These are phyloP conservation scores for Oreonectes daqikongensis DNA, from an alignment of 2,797 vertebrate genomes.

Conservation along the genomic window DNA sequence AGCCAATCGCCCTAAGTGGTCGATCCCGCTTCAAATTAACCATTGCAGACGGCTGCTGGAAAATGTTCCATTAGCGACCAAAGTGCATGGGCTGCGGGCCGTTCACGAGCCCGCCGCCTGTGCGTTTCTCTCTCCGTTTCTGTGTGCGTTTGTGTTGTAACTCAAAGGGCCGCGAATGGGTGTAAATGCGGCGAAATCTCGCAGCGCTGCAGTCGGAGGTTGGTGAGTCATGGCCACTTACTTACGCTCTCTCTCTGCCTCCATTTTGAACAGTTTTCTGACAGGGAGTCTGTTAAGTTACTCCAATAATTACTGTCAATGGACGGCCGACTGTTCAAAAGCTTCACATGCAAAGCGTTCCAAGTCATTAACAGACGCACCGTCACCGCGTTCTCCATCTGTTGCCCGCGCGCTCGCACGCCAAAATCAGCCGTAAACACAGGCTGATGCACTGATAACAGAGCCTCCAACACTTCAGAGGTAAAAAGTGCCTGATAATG, in stretches of 20 bases:
- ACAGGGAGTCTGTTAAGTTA: slow-evolving; percentile 47
- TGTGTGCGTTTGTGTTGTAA: slow-evolving; percentile 30
- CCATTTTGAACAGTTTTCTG: slow-evolving; percentile 35
- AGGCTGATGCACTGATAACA: slow-evolving; percentile 54
- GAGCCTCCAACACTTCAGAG: slow-evolving; percentile 54
- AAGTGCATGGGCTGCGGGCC: slow-evolving; percentile 1
- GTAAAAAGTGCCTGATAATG: slow-evolving; percentile 63
- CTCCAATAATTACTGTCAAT: slow-evolving; percentile 42
- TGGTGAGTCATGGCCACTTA: slow-evolving; percentile 51
- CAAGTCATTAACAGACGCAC: slow-evolving; percentile 20
- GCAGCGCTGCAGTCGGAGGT: slow-evolving; percentile 25
- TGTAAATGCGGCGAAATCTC: slow-evolving; percentile 28
- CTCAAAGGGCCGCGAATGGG: slow-evolving; percentile 36
- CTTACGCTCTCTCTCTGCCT: slow-evolving; percentile 40
- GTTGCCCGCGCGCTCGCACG: slow-evolving; percentile 15
- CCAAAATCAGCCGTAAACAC: slow-evolving; percentile 47
- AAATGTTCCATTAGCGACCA: slow-evolving; percentile 43
- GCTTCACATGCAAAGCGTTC: slow-evolving; percentile 27
- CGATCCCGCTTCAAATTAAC: slow-evolving; percentile 15
- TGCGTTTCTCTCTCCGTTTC: slow-evolving; percentile 34
- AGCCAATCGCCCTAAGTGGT: slow-evolving; percentile 2
- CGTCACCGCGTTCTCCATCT: slow-evolving; percentile 37
- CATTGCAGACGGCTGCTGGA: slow-evolving; percentile 9
- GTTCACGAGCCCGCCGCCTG: slow-evolving; percentile 19
- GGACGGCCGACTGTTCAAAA: slow-evolving; percentile 45